Conservation (phyloP, 1,140 invertebrate genomes). For the Trissolcus basalis region DNA sequence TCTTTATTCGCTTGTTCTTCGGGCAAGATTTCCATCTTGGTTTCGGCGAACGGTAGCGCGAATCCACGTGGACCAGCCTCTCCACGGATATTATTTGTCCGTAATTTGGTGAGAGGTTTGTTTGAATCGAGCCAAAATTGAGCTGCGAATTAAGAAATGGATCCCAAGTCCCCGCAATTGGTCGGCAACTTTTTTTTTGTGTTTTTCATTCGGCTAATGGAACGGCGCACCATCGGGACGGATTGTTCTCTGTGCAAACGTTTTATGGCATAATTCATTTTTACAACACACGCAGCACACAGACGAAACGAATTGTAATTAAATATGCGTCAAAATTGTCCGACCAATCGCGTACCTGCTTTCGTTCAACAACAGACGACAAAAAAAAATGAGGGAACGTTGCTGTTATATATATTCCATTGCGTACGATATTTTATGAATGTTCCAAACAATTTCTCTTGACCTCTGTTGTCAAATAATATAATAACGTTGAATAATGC, state of each 20-base stretch:
- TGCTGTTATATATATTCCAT: too few species aligned
- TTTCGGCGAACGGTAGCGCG: too few species aligned
- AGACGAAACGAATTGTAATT: too few species aligned
- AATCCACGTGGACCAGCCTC: constrained; percentile 8
- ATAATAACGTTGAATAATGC: too few species aligned
- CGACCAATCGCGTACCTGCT: neutral
- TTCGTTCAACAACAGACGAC: too few species aligned
- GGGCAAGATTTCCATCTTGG: neutral
- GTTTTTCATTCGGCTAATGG: constrained; percentile 5
- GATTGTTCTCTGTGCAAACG: constrained; percentile 6
- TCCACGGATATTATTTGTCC: constrained; percentile 14
- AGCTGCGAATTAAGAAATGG: constrained; percentile 26
- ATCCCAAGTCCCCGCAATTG: constrained; percentile 6
- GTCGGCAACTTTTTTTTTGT: constrained; percentile 17
- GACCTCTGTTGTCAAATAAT: too few species aligned
- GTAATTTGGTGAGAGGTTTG: constrained; percentile 9
- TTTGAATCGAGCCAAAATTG: constrained; percentile 17
- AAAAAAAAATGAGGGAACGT: too few species aligned
- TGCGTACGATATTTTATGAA: too few species aligned
- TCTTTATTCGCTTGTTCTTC: neutral
- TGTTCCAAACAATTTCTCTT: too few species aligned
- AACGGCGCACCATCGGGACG: neutral
- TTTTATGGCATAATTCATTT: constrained; percentile 6
- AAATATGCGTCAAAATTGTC: neutral
- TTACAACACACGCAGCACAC: neutral